phyloP scores from a whole-genome alignment of 2,888 invertebrate species.

The Epirrhoe alternata region DNA sequence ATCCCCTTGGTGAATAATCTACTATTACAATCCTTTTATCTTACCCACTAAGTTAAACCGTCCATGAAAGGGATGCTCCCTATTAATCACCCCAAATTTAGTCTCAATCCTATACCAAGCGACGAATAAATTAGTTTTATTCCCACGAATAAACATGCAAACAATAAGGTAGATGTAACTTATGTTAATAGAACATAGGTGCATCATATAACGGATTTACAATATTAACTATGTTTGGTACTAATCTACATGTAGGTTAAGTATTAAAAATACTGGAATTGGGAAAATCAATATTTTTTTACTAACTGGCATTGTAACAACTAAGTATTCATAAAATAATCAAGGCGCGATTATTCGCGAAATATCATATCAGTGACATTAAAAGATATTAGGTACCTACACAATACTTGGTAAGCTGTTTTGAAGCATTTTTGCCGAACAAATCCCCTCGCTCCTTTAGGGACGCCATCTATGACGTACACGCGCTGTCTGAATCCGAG shows the following conservation, averaged over 20 bases:
- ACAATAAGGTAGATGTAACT: neutral
- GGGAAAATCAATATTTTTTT: too few relatives aligned
- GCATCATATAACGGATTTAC: too few relatives aligned
- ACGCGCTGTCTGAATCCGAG: conserved; percentile 57
- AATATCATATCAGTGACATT: neutral
- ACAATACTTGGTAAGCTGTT: neutral
- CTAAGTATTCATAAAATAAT: too few relatives aligned
- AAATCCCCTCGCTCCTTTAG: conserved; percentile 18
- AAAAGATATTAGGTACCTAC: too few relatives aligned
- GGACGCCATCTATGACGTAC: conserved; percentile 54
- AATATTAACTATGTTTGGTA: too few relatives aligned
- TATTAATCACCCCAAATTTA: neutral
- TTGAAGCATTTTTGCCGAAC: neutral
- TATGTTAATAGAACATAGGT: too few relatives aligned
- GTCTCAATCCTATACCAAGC: neutral
- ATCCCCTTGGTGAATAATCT: too few relatives aligned
- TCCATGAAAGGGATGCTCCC: neutral
- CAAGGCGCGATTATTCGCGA: too few relatives aligned
- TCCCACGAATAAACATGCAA: neutral
- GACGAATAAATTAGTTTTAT: neutral
- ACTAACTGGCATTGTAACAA: too few relatives aligned
- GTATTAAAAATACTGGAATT: too few relatives aligned
- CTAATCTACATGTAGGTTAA: too few relatives aligned
- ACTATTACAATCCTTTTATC: too few relatives aligned
- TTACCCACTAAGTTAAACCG: neutral